Conservation (phyloP, 2,888 invertebrate genomes). For the Tortricodes alternella region DNA sequence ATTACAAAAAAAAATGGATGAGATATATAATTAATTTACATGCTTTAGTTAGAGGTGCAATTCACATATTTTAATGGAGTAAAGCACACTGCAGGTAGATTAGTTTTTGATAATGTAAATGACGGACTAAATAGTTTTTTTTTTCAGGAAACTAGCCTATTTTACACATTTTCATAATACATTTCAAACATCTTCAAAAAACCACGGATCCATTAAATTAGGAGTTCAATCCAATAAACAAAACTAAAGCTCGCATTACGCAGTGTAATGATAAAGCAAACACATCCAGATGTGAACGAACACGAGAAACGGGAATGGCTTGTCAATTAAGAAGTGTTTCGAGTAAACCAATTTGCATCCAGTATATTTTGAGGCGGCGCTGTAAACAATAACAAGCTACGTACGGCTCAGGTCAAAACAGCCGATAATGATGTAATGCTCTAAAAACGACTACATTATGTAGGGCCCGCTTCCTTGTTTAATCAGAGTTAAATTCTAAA, state of each 20-base stretch:
- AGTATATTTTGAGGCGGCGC: slow-evolving; percentile 34
- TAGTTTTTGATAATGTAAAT: too few species aligned
- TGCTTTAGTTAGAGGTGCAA: too few species aligned
- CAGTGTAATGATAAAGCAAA: neutral
- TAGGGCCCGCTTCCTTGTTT: slow-evolving; percentile 20
- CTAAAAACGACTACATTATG: slow-evolving; percentile 16
- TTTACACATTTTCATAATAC: neutral
- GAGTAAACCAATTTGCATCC: slow-evolving; percentile 27
- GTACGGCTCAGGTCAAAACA: slow-evolving; percentile 26
- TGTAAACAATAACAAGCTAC: slow-evolving; percentile 35
- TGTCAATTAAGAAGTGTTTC: slow-evolving; percentile 30
- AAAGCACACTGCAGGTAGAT: too few species aligned
- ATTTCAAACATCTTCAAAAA: neutral
- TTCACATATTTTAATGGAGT: too few species aligned
- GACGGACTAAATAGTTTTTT: too few species aligned
- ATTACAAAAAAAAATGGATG: too few species aligned
- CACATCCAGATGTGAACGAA: slow-evolving; percentile 14
- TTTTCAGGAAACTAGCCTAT: too few species aligned
- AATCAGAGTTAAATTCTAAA: neutral
- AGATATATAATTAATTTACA: too few species aligned
- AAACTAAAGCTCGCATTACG: slow-evolving; percentile 1
- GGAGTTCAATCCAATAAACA: too few species aligned
- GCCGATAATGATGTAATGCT: slow-evolving; percentile 16
- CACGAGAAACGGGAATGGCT: neutral
- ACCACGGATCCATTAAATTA: neutral